These are phyloP conservation scores for Hemibagrus guttatus DNA, from an alignment of 2,797 vertebrate species.

Conservation along the genomic window DNA sequence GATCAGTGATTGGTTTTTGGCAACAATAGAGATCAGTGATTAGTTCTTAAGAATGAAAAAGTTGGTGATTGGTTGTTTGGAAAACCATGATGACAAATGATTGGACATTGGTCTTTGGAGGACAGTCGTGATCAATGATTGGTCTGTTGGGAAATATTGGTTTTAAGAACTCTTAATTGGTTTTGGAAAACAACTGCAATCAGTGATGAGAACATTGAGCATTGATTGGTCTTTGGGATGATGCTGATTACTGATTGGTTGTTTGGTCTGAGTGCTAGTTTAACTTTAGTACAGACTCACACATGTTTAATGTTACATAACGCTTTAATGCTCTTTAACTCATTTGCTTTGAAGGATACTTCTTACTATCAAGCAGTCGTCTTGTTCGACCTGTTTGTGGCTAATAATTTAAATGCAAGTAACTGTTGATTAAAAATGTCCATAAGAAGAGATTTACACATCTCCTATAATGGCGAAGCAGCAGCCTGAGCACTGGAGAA, in stretches of 20 bases:
- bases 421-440: background rate
- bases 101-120: background rate
- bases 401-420: background rate
- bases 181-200: background rate
- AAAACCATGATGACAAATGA: background rate
- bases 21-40: background rate
- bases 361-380: background rate
- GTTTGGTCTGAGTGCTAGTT: background rate
- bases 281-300: too few relatives aligned
- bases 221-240: background rate
- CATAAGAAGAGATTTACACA: background rate
- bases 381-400: background rate
- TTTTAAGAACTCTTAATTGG: background rate
- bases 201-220: background rate
- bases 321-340: background rate
- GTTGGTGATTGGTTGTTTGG: too few relatives aligned
- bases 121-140: background rate
- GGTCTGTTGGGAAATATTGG: background rate
- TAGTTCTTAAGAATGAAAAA: background rate
- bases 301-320: too few relatives aligned
- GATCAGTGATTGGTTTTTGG: background rate
- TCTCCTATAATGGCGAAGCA: background rate
- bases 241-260: background rate
- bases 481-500: background rate
- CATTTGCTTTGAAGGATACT: background rate